Evolutionary conservation across 2,113 vertebrate genomes (phyloP).

Genomic region (Notothenia coriiceps): DNA sequence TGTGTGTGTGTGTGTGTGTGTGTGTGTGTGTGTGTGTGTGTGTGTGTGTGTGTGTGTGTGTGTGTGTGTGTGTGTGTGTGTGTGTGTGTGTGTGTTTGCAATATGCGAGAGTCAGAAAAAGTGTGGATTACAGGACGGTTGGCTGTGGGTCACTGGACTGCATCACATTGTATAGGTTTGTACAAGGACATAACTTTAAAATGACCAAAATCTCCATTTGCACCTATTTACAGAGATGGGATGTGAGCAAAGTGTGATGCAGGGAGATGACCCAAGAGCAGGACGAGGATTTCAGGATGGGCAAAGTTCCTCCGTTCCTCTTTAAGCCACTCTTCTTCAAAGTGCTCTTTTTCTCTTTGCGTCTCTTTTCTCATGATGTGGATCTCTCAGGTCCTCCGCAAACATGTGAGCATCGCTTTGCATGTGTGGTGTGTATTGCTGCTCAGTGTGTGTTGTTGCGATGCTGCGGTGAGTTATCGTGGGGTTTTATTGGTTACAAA

Average conservation of each 20-base stretch:
- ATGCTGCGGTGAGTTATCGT: slow-evolving; percentile 17
- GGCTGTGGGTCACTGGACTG: slow-evolving; percentile 43
- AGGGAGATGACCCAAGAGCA: slow-evolving; percentile 33
- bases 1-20: slow-evolving; percentile 27
- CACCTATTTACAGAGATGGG: slow-evolving; percentile 70
- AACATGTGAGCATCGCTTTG: slow-evolving; percentile 8
- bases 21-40: slow-evolving; percentile 30
- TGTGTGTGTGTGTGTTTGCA: slow-evolving; percentile 29
- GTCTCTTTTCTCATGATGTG: slow-evolving; percentile 66
- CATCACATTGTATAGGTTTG: slow-evolving; percentile 56
- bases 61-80: slow-evolving; percentile 27
- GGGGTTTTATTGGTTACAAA: slow-evolving; percentile 30
- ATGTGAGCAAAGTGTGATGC: slow-evolving; percentile 23
- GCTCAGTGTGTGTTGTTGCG: slow-evolving; percentile 38
- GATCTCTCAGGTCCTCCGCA: slow-evolving; percentile 39
- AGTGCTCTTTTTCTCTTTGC: slow-evolving; percentile 66
- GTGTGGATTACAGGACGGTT: slow-evolving; percentile 25
- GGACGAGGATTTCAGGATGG: slow-evolving; percentile 22
- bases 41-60: slow-evolving; percentile 25
- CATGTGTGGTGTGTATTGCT: slow-evolving; percentile 62
- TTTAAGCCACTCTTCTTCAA: slow-evolving; percentile 36
- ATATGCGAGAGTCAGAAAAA: slow-evolving; percentile 24
- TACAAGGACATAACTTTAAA: slow-evolving; percentile 55
- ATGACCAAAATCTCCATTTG: slow-evolving; percentile 50
- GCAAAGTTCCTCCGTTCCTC: slow-evolving; percentile 9